Base-by-base conservation (phyloP, 2,113 vertebrate species). In the Eonycteris spelaea region DNA sequence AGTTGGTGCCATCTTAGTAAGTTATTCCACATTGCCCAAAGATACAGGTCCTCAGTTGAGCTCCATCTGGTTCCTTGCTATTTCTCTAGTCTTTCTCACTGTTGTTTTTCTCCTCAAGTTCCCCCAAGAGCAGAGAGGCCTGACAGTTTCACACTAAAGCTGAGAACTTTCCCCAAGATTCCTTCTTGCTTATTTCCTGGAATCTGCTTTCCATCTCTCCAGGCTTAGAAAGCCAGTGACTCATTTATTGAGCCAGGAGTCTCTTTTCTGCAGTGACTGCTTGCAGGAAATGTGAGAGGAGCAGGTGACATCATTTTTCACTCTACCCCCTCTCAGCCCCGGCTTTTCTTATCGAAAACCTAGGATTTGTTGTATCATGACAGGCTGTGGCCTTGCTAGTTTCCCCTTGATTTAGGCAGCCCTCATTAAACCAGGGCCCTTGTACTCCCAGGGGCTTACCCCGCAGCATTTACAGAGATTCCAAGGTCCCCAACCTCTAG, bases 251-350 rank as follows among this genome's bases (percentile, higher is more conserved):
- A 88, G 84, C 38, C 78, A 77, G 83, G 74, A 90, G 55, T 63
- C 68, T 83, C 79, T 77, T 95, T 87, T 75, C 94, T 0, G 0
- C 85, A 35, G 68, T 83, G 91, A 68, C 77, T 94, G 95, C 90
- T 95, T 65, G 71, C 71, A 95, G 94, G 80, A 97, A 97, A 95
- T 45, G 24, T 86, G 83, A 92, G 61, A 92, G 40, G 55, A 92
- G 71, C 26, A 45, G 67, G 71, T 94, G 85, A 94, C 59, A 8
- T 33, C 1, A 12, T 87, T 45, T 87, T 78, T 82, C 82, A 73
- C 16, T 79, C 28, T 18, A 48, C 26, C 55, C n/a, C 26, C 43
- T 30, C 83, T 61, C 38, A 26, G 68, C 30, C 48, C 92, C 84
- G 57, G 86, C 12, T 82, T 79, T 95, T 87, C 90, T 90, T 87